Evolutionary conservation across 1,140 invertebrate species (phyloP), one percentile per base, ranked within the genome.

Genomic region (Diorhabda elongata): DNA sequence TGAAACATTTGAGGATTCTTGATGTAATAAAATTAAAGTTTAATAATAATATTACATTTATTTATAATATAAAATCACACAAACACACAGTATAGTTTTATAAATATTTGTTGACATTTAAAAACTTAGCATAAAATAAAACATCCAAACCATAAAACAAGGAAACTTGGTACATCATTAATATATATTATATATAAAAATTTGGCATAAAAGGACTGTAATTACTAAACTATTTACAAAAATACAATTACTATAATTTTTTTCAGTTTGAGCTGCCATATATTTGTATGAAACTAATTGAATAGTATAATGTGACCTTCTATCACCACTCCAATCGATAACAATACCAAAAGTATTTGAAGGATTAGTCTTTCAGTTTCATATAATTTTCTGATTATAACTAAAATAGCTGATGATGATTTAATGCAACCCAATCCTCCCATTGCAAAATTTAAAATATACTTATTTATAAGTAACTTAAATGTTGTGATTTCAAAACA

Each of bases 11-110:
- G 26, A 26, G 26, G 26, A 26, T 26, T 26, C 26, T 26, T 26
- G 26, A 26, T 26, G n/a, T 3, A 52, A 52, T 52, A 52, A 52
- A 52, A 52, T n/a, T 52, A 3, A 6, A 52, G 47, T 52, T 52
- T 52, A 52, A 52, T 52, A 52, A 52, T 52, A 52, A 52, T 52
- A 2, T 52, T 52, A 52, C 45, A 61, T 45, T 26, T 60, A 58
- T 67, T 60, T 43, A 67, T 66, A 67, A 64, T 68, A 68, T 68
- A 68, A 68, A 68, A 60, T 63, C 67, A 68, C 67, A 68, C 60
- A 68, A 61, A 68, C 67, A 63, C 61, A 68, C 67, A 52, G n/a
- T 52, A 52, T 52, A 52, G 45, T 44, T 44, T 64, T 42, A 64
- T 64, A 47, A 64, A 52, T 52, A 52, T 2, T 52, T 52, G n/a